Percentiles rank a stretch among this genome's conserved stretches.
phyloP scores from a whole-genome alignment of 2,888 invertebrate genomes.

The Mesorhabditis sp. region DNA sequence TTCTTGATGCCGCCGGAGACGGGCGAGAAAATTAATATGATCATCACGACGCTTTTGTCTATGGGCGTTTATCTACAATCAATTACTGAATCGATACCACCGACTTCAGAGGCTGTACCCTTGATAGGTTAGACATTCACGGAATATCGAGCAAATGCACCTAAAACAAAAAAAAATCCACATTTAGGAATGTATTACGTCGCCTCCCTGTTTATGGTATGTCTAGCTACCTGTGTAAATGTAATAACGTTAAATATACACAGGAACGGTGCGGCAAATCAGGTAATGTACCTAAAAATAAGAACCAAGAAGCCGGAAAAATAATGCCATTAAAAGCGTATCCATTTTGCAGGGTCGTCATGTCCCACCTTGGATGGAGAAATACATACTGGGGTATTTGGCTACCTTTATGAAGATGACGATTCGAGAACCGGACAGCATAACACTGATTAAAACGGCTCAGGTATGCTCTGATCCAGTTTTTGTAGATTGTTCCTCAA shows the following conservation, averaged over 20 bases:
- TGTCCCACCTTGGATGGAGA: slow-evolving; percentile 43
- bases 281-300: slow-evolving; percentile 21
- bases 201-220: slow-evolving; percentile 64
- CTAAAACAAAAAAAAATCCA: slow-evolving; percentile 8
- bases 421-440: slow-evolving; percentile 54
- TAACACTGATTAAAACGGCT: slow-evolving; percentile 51
- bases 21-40: slow-evolving; percentile 62
- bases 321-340: background rate
- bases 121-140: slow-evolving; percentile 61
- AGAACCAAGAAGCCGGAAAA: background rate
- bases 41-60: slow-evolving; percentile 65
- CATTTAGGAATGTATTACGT: slow-evolving; percentile 65
- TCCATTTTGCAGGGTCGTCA: slow-evolving; percentile 22
- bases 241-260: slow-evolving; percentile 81
- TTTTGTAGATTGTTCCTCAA: slow-evolving; percentile 4
- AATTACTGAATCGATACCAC: slow-evolving; percentile 66
- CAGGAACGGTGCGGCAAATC: slow-evolving; percentile 52
- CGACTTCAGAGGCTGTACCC: slow-evolving; percentile 66
- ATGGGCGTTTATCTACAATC: slow-evolving; percentile 65
- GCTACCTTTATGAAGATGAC: slow-evolving; percentile 52
- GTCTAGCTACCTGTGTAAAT: slow-evolving; percentile 66
- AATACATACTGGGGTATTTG: slow-evolving; percentile 52
- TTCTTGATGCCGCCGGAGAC: slow-evolving; percentile 66
- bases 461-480: slow-evolving; percentile 25
- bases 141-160: background rate